Conservation (phyloP, 2,888 invertebrate species). For the Lepidocyrtinus sp. region DNA sequence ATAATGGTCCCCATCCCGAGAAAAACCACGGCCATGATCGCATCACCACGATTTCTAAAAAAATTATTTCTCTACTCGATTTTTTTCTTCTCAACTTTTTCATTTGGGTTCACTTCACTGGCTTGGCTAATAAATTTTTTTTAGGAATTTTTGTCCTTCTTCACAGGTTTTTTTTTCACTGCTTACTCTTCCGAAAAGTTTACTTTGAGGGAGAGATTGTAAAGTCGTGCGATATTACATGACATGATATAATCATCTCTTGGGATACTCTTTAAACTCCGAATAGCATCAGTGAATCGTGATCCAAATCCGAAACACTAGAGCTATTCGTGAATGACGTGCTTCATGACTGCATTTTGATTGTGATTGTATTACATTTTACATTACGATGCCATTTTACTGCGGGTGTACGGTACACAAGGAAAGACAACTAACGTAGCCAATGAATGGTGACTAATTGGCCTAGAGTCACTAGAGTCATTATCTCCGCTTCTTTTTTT, state of each 20-base stretch:
- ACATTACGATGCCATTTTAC: not conserved
- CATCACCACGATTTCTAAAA: not conserved
- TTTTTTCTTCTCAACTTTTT: not conserved
- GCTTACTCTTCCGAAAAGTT: too few species aligned
- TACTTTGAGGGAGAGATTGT: not conserved
- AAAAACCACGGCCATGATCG: too few species aligned
- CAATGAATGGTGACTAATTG: conserved; percentile 54
- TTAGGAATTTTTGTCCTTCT: too few species aligned
- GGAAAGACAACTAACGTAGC: conserved; percentile 33
- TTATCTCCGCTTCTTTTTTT: too few species aligned
- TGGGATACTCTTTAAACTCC: not conserved
- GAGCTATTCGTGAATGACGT: too few species aligned
- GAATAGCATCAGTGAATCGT: not conserved
- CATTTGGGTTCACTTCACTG: not conserved
- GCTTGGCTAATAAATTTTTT: not conserved
- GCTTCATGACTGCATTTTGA: not conserved
- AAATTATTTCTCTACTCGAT: not conserved
- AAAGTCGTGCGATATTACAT: not conserved
- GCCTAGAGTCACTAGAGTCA: not conserved
- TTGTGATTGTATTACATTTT: not conserved
- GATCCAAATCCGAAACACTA: too few species aligned
- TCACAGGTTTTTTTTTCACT: too few species aligned
- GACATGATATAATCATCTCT: not conserved
- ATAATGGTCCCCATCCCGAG: not conserved
- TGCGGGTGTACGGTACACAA: too few species aligned